A percentile compares a stretch with the other conserved stretches of the same genome.
Evolutionary conservation across 2,888 invertebrate genomes (phyloP).

Genomic region (Epistrophe eligans): DNA sequence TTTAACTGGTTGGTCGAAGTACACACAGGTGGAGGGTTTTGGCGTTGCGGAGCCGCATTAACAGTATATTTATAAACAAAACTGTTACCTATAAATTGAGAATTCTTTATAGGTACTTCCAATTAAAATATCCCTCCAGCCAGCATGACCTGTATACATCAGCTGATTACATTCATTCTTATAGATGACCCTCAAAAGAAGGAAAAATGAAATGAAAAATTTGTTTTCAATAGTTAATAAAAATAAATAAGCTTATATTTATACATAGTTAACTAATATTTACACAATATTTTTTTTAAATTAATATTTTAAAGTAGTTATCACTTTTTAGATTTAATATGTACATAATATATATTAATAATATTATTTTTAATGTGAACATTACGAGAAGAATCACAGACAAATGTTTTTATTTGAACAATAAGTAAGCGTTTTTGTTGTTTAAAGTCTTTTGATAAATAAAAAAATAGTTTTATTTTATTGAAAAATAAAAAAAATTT

Average conservation of each 20-base stretch:
- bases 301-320: not conserved
- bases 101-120: too few relatives aligned
- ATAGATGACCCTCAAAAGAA: too few relatives aligned
- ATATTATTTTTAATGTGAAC: not conserved
- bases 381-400: constrained; percentile 29
- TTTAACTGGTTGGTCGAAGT: too few relatives aligned
- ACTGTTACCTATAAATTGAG: too few relatives aligned
- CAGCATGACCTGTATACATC: too few relatives aligned
- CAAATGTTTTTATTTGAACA: not conserved
- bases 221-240: not conserved
- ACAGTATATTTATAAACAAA: too few relatives aligned
- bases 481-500: not conserved
- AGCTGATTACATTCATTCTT: too few relatives aligned
- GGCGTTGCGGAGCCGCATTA: too few relatives aligned
- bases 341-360: too few relatives aligned
- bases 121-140: too few relatives aligned
- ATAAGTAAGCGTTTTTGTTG: not conserved
- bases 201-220: not conserved
- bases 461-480: not conserved
- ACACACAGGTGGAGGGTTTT: too few relatives aligned
- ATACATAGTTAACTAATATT: constrained; percentile 2
- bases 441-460: constrained; percentile 38
- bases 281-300: constrained; percentile 12
- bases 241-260: constrained; percentile 9
- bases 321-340: too few relatives aligned